A percentile compares a stretch with the other conserved stretches of the same genome.
phyloP scores from a whole-genome alignment of 2,797 vertebrate genomes.

The Sebastes taczanowskii region DNA sequence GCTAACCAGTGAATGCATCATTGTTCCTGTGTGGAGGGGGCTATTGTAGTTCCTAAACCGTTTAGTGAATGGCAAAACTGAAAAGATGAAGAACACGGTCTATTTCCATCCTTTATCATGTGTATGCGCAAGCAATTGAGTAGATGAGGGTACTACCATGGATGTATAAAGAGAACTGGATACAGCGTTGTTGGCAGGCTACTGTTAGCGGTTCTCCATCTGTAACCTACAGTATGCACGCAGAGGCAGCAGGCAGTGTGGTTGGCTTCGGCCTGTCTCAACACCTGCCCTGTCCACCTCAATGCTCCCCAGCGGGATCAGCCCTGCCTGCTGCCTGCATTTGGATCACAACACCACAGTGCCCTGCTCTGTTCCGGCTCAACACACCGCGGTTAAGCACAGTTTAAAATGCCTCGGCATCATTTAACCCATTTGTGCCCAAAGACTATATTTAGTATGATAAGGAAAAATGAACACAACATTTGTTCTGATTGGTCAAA shows the following conservation, averaged over 20 bases:
- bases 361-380: conserved; percentile 31
- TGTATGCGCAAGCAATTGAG: not conserved
- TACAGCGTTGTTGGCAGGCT: no score
- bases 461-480: no score
- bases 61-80: conserved; percentile 25
- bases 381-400: conserved; percentile 23
- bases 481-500: no score
- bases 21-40: not conserved
- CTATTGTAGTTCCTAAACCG: not conserved
- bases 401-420: conserved; percentile 32
- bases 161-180: no score
- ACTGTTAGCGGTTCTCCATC: not conserved
- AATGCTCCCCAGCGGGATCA: conserved; percentile 36
- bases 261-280: conserved; percentile 31
- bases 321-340: conserved; percentile 30
- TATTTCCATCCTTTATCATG: not conserved
- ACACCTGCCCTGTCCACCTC: conserved; percentile 44
- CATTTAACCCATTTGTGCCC: conserved; percentile 15
- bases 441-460: no score
- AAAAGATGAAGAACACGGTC: not conserved
- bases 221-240: not conserved
- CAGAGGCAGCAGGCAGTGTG: conserved; percentile 3
- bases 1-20: conserved; percentile 11
- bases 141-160: not conserved
- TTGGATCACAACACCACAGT: conserved; percentile 38